phyloP scores from a whole-genome alignment of 2,888 invertebrate species.

The Gymnosoma rotundatum region DNA sequence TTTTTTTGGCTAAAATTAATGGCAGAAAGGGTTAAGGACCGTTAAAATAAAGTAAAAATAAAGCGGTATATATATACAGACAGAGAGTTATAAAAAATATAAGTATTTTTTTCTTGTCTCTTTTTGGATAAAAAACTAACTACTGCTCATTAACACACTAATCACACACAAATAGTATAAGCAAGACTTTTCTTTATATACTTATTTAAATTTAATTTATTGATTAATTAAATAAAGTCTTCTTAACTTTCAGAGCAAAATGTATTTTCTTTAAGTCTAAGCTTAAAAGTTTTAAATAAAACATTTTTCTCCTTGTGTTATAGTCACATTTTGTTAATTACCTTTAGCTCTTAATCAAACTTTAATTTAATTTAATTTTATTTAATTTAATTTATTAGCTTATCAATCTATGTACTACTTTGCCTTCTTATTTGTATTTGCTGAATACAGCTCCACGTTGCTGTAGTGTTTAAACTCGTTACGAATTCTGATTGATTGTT shows the following conservation, averaged over 20 bases:
- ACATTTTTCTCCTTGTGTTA: conserved; percentile 1
- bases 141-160: conserved; percentile 16
- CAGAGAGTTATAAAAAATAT: conserved; percentile 46
- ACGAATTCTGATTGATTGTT: conserved; percentile 34
- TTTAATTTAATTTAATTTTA: conserved; percentile 47
- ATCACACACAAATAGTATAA: background rate
- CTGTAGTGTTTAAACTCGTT: background rate
- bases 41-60: conserved; percentile 31
- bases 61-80: conserved; percentile 41
- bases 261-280: background rate
- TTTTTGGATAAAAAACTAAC: background rate
- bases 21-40: conserved; percentile 70
- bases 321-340: conserved; percentile 59
- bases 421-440: conserved; percentile 3
- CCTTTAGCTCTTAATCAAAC: conserved; percentile 56
- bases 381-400: conserved; percentile 37
- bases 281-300: background rate
- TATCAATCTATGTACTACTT: conserved; percentile 36
- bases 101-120: conserved; percentile 10
- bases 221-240: conserved; percentile 62
- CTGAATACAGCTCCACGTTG: background rate
- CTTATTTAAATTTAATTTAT: conserved; percentile 49
- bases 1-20: conserved; percentile 30
- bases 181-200: background rate
- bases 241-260: background rate